Base-by-base conservation (phyloP, 2,888 invertebrate species). In the Hylaea fasciaria region DNA sequence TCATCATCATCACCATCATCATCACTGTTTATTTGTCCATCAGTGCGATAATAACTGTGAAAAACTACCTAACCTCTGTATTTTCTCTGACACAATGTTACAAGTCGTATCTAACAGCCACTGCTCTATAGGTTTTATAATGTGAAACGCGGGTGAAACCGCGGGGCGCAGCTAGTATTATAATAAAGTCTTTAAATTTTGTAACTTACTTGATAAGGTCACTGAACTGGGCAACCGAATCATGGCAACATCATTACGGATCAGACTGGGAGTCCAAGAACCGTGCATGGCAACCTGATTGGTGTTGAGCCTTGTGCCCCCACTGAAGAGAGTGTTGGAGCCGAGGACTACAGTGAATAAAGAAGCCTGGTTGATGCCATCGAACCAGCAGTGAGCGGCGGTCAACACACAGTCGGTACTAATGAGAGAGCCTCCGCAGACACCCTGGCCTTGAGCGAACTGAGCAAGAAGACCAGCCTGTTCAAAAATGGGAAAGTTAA, bases 321-420 rank as follows among this genome's bases (percentile, higher is more conserved):
- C 87, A 12, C 50, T 59, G 72, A 85, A 86, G 1, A 88, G 65
- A 0, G 53, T 54, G 22, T 57, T 46, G 12, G 86, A 82, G 5
- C 88, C 87, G 7, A 87, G 80, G 1, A 85, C 81, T 0, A 86
- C 80, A 1, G 73, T 78, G 22, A 83, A 65, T 5, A 65, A 64
- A 60, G 70, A 69, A 0, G 75, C 87, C 28, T 80, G 83, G 71
- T 79, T 68, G 0, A 10, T 1, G 2, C 87, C 87, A 22, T 87
- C 87, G 22, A 44, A 73, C 84, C 86, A 83, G 67, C 82, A 83
- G 63, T 83, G 83, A 4, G 84, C 83, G 17, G 84, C 83, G 1
- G 82, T 82, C 1, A 81, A 7, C 0, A 81, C 60, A 7, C 71
- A 64, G 46, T 51, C 64, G 0, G 29, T 0, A 7, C 56, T 70